phyloP scores from a whole-genome alignment of 2,113 vertebrate genomes.

The Copsychus sechellarum region DNA sequence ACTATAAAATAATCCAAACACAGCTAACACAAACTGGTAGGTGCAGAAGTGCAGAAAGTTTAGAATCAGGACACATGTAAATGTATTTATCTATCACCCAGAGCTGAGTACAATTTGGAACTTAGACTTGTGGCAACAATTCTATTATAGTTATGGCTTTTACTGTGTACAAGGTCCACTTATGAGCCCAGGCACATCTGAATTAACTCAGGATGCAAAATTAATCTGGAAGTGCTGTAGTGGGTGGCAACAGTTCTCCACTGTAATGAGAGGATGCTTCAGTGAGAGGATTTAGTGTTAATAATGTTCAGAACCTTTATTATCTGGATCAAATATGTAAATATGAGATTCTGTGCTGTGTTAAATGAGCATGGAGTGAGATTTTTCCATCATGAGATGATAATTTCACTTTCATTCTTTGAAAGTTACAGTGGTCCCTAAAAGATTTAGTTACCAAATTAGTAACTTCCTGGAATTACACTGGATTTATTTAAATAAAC shows the following conservation, averaged over 20 bases:
- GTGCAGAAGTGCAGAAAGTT: neutral
- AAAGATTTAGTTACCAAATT: neutral
- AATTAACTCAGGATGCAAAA: neutral
- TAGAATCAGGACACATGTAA: neutral
- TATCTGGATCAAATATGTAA: neutral
- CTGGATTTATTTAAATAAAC: neutral
- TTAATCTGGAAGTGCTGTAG: neutral
- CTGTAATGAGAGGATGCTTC: neutral
- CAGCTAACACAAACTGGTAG: neutral
- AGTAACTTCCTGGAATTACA: neutral
- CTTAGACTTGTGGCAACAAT: neutral
- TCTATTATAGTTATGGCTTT: neutral
- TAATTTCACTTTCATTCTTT: neutral
- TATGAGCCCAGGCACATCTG: neutral
- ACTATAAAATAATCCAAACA: neutral
- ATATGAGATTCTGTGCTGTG: neutral
- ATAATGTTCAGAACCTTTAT: neutral
- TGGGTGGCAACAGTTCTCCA: neutral
- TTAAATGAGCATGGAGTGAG: neutral
- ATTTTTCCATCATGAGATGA: neutral
- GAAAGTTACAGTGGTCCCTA: neutral
- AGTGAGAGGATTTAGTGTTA: neutral
- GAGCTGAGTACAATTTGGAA: neutral
- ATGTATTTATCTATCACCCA: neutral
- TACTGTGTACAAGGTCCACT: neutral